Evolutionary conservation across 2,797 vertebrate genomes (phyloP), one percentile per base, ranked within the genome.

Genomic region (Rhinella marina): DNA sequence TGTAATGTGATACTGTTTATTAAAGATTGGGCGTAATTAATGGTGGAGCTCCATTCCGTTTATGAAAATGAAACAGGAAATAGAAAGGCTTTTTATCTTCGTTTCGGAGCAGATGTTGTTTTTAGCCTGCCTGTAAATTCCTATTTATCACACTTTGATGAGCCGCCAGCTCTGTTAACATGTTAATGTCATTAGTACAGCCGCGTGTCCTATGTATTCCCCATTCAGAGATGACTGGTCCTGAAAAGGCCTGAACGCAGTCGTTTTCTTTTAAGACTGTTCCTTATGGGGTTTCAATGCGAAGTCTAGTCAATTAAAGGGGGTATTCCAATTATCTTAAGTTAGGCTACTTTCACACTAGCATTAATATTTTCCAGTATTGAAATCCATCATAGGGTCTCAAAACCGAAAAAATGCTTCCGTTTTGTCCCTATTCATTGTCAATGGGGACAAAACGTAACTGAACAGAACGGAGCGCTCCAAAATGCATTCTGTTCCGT

Each of bases 81-180:
- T 84, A 84, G 80, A 85, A 84, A 84, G 82, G 75, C 87, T 88
- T 88, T 76, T 88, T 88, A 84, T 88, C 87, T 84, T 72, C 54
- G 62, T 78, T 88, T 75, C 21, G 4, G 75, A 88, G 82, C 87
- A 88, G 87, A 84, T 88, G 87, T 88, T 84, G 81, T 88, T 88
- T 88, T 84, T 79, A 84, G 75, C 75, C 19, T 64, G 73, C 50
- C 75, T 80, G 75, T 88, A 84, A 80, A 88, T 84, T 88, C 62
- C 82, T 88, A 88, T 88, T 84, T 88, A 88, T 88, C 87, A 88
- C 86, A 84, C 81, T 88, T 88, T 88, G 87, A 88, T 80, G 73
- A 88, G 81, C 82, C 64, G 87, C 87, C 87, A 88, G 64, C 29
- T 80, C 81, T 61, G 50, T 84, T 88, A 88, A 84, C 87, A 84